A percentile compares a stretch with the other conserved stretches of the same genome.
phyloP scores from a whole-genome alignment of 2,113 vertebrate genomes.

The Toxotes jaculatrix region DNA sequence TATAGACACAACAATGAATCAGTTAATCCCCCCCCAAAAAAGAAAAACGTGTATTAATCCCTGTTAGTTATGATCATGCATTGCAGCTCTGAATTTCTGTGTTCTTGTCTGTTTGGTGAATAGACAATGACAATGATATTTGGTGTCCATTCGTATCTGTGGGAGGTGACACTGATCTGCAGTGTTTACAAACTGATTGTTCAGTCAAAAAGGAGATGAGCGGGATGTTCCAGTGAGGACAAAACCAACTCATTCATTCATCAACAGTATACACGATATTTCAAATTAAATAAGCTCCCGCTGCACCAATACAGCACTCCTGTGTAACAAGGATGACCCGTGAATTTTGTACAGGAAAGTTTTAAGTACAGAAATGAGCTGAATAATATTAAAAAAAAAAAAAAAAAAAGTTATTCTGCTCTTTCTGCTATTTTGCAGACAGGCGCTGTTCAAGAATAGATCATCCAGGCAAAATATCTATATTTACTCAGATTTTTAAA shows the following conservation, averaged over 20 bases:
- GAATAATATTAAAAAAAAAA: background rate
- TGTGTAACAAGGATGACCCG: background rate
- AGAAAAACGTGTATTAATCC: too few species aligned
- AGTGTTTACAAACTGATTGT: constrained; percentile 18
- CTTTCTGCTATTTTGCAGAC: constrained; percentile 17
- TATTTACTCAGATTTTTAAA: constrained; percentile 37
- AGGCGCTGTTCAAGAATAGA: constrained; percentile 10
- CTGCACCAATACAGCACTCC: constrained; percentile 13
- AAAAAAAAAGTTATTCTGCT: background rate
- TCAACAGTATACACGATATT: constrained; percentile 19
- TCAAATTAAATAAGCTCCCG: constrained; percentile 44
- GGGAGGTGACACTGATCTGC: constrained; percentile 27
- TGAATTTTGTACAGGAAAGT: constrained; percentile 12
- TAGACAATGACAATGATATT: background rate
- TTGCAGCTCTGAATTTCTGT: too few species aligned
- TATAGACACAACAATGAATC: too few species aligned
- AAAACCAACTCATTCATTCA: constrained; percentile 25
- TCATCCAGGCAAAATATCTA: constrained; percentile 27
- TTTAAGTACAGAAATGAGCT: background rate
- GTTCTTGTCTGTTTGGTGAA: background rate
- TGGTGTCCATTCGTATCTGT: background rate
- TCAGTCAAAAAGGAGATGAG: background rate
- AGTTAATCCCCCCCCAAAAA: too few species aligned
- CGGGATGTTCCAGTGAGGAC: constrained; percentile 10
- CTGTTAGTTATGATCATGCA: too few species aligned